Percentiles rank a stretch among this genome's conserved stretches.
Conservation (phyloP, 2,797 vertebrate genomes). For the Natrix natrix region DNA sequence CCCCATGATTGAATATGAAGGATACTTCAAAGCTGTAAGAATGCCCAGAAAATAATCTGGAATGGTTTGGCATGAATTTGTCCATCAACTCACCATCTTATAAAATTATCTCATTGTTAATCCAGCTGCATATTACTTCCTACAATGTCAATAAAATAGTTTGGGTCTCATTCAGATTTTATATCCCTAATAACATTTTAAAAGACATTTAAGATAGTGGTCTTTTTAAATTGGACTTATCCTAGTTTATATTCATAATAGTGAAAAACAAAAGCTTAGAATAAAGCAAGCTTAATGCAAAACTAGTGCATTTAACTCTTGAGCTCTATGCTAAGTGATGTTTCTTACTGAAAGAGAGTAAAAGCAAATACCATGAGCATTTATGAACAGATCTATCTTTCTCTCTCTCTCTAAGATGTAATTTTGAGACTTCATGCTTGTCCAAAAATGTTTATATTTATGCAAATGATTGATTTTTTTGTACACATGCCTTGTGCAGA, state of each 20-base stretch:
- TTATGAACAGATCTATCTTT: background rate
- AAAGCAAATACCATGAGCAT: background rate
- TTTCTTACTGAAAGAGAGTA: background rate
- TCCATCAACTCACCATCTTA: background rate
- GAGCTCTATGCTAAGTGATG: background rate
- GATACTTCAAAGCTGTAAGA: slow-evolving; percentile 21
- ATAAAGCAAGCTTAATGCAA: background rate
- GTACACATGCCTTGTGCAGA: background rate
- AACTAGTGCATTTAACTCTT: background rate
- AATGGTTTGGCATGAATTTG: background rate
- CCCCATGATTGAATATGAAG: slow-evolving; percentile 19
- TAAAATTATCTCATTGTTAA: slow-evolving; percentile 23
- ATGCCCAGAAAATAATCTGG: slow-evolving; percentile 36
- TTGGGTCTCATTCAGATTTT: slow-evolving; percentile 27
- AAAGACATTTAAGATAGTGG: background rate
- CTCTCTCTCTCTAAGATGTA: background rate
- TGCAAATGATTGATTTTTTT: background rate
- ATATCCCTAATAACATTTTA: background rate
- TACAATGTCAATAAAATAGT: slow-evolving; percentile 16
- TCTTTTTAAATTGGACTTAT: background rate
- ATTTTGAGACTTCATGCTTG: background rate
- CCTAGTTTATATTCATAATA: background rate
- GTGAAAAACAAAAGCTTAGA: background rate
- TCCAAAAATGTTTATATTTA: background rate
- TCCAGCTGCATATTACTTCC: slow-evolving; percentile 40